Evolutionary conservation across 1,140 invertebrate genomes (phyloP).

Genomic region (Musca vetustissima): DNA sequence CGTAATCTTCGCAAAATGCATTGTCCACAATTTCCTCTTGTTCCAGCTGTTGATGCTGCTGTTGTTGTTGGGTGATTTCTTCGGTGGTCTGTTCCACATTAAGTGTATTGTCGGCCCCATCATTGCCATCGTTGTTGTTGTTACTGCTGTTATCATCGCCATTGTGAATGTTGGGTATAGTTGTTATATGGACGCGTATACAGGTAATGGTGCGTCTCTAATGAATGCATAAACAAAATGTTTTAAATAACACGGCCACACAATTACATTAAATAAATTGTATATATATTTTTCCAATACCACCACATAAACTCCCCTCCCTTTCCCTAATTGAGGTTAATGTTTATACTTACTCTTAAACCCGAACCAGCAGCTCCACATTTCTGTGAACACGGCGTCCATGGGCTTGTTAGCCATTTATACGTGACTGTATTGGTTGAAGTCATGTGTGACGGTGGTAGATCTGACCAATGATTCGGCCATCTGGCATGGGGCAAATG

Average conservation of each 20-base stretch:
- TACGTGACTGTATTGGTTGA: constrained; percentile 63
- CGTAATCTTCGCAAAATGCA: constrained; percentile 71
- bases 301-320: too few species aligned
- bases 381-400: constrained; percentile 83
- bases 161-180: too few species aligned
- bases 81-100: too few species aligned
- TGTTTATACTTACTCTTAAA: constrained; percentile 44
- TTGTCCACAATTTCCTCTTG: constrained; percentile 60
- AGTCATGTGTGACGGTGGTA: constrained; percentile 36
- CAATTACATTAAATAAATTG: too few species aligned
- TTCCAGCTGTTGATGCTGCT: not conserved
- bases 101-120: too few species aligned
- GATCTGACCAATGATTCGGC: constrained; percentile 25
- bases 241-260: too few species aligned
- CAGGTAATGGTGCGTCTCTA: constrained; percentile 18
- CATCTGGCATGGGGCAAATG: constrained; percentile 28
- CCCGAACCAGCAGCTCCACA: constrained; percentile 75
- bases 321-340: not conserved
- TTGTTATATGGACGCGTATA: constrained; percentile 3
- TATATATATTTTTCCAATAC: too few species aligned
- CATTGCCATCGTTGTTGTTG: too few species aligned
- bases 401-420: constrained; percentile 78
- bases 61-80: not conserved
- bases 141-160: too few species aligned
- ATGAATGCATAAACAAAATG: not conserved